These are phyloP conservation scores for Phoxinus phoxinus DNA, from an alignment of 2,113 vertebrate species.

Conservation along the genomic window DNA sequence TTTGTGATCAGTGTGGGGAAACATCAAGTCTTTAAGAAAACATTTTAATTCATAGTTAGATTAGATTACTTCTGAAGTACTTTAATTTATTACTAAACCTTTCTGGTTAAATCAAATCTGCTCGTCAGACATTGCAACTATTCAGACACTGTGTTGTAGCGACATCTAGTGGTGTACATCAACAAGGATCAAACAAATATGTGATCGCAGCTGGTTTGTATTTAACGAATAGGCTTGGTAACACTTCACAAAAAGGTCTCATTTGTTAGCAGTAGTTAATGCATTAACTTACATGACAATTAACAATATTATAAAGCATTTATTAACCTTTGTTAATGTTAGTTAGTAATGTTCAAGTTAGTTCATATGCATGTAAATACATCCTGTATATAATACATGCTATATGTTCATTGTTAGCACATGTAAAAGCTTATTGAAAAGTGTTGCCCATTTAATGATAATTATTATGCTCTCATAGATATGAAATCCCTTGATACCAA, in stretches of 20 bases:
- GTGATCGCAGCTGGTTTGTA: background rate
- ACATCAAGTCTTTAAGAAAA: background rate
- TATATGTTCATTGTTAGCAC: no score
- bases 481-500: background rate
- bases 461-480: background rate
- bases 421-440: no score
- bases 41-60: background rate
- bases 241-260: no score
- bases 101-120: background rate
- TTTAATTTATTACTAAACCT: background rate
- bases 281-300: no score
- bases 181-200: background rate
- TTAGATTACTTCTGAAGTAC: background rate
- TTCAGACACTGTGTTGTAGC: constrained; percentile 54
- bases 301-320: no score
- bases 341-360: no score
- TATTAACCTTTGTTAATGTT: no score
- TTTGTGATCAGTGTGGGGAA: background rate
- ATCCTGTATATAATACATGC: no score
- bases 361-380: no score
- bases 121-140: background rate
- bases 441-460: no score
- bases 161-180: constrained; percentile 64
- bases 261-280: no score
- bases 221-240: background rate